These are phyloP conservation scores for Lineus longissimus DNA, from an alignment of 1,140 invertebrate genomes.

Conservation along the genomic window DNA sequence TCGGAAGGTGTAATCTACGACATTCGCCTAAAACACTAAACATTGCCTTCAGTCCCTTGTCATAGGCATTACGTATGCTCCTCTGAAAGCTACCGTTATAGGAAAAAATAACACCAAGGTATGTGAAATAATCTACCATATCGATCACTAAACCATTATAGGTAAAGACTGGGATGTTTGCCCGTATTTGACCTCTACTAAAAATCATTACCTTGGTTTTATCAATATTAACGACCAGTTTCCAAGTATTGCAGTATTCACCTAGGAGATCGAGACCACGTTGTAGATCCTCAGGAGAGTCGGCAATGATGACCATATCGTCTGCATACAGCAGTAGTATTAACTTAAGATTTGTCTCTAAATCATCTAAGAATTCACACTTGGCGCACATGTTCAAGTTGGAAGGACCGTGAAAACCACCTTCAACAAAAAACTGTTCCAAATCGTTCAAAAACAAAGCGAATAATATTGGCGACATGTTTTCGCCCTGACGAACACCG, in stretches of 20 bases:
- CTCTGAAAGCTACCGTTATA: background rate
- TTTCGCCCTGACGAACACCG: conserved; percentile 18
- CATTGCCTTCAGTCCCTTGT: conserved; percentile 9
- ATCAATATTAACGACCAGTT: conserved; percentile 17
- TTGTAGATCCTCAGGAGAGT: conserved; percentile 7
- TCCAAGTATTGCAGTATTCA: conserved; percentile 13
- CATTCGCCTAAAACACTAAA: background rate
- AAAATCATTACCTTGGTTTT: conserved; percentile 20
- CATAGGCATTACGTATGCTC: background rate
- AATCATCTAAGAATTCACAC: background rate
- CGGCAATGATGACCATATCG: conserved; percentile 16
- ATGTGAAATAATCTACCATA: conserved; percentile 2
- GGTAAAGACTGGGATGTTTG: background rate
- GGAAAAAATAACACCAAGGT: background rate
- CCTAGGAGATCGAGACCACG: conserved; percentile 7
- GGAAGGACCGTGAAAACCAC: background rate
- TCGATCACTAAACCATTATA: background rate
- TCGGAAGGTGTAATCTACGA: background rate
- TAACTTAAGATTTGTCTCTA: conserved; percentile 13
- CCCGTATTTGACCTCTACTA: background rate
- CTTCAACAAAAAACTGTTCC: conserved; percentile 3
- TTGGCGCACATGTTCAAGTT: background rate
- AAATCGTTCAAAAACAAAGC: conserved; percentile 21
- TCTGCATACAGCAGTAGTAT: conserved; percentile 19
- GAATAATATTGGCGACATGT: conserved; percentile 20